These are phyloP conservation scores for Ivindomyrus marchei DNA, from an alignment of 2,113 vertebrate species.

Conservation along the genomic window DNA sequence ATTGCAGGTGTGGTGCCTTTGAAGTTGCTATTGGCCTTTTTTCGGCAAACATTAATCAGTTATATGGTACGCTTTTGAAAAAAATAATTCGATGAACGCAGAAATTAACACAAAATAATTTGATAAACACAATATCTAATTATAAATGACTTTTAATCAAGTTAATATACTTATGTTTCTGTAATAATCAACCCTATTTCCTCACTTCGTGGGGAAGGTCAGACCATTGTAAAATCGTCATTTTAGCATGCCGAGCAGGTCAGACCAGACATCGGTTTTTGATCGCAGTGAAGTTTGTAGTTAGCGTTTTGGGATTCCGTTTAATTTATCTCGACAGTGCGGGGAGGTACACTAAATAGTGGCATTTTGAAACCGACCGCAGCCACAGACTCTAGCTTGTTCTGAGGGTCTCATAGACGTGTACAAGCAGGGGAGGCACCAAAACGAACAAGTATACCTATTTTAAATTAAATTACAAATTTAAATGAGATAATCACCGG, in stretches of 20 bases:
- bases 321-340: too few species aligned
- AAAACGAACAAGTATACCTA: neutral
- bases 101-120: neutral
- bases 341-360: too few species aligned
- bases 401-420: neutral
- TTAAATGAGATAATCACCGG: neutral
- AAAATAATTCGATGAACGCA: neutral
- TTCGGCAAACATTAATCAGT: neutral
- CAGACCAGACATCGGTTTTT: neutral
- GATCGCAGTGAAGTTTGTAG: too few species aligned
- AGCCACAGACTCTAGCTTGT: neutral
- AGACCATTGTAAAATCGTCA: neutral
- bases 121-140: neutral
- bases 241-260: neutral
- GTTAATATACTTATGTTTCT: neutral
- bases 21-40: neutral
- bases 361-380: neutral
- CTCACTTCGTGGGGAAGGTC: neutral
- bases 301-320: too few species aligned
- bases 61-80: neutral
- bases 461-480: neutral
- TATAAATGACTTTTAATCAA: neutral
- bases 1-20: neutral
- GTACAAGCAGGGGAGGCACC: neutral
- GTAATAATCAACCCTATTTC: neutral